Evolutionary conservation across 2,113 vertebrate species (phyloP).

Genomic region (Seriola rivoliana): DNA sequence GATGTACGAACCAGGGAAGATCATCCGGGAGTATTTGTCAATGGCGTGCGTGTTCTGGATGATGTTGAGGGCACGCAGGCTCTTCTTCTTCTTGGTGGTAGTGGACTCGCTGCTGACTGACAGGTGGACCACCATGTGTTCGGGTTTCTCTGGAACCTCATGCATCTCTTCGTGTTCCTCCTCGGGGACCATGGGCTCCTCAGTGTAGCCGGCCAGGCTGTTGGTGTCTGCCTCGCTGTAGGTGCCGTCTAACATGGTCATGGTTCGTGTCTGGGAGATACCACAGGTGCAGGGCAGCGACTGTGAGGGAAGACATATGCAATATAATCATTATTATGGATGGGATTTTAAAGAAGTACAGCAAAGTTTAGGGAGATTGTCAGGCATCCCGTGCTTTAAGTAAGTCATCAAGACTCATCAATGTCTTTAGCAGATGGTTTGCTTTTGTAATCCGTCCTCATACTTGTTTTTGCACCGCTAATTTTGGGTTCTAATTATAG

Average conservation of each 20-base stretch:
- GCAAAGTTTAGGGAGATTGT: not conserved
- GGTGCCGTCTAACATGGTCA: conserved; percentile 91
- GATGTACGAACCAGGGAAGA: conserved; percentile 96
- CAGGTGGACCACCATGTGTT: conserved; percentile 92
- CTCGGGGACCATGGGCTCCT: conserved; percentile 87
- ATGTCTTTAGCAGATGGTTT: no score
- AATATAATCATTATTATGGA: not conserved
- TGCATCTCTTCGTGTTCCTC: conserved; percentile 84
- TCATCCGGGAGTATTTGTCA: conserved; percentile 95
- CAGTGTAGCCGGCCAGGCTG: conserved; percentile 92
- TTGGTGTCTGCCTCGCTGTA: conserved; percentile 93
- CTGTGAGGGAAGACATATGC: conserved; percentile 51
- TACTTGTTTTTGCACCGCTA: no score
- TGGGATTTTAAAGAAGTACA: not conserved
- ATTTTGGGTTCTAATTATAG: no score
- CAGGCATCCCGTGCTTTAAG: not conserved
- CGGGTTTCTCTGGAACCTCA: conserved; percentile 88
- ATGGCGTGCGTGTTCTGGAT: conserved; percentile 95
- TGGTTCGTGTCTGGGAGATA: conserved; percentile 89
- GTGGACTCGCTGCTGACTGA: conserved; percentile 89
- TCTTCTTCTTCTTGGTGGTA: conserved; percentile 91
- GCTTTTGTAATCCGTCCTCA: no score
- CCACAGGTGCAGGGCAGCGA: conserved; percentile 90
- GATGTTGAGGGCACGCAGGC: conserved; percentile 87
- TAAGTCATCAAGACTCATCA: not conserved